Evolutionary conservation across 2,113 vertebrate species (phyloP), one percentile per base, ranked within the genome.

Genomic region (Columba livia): DNA sequence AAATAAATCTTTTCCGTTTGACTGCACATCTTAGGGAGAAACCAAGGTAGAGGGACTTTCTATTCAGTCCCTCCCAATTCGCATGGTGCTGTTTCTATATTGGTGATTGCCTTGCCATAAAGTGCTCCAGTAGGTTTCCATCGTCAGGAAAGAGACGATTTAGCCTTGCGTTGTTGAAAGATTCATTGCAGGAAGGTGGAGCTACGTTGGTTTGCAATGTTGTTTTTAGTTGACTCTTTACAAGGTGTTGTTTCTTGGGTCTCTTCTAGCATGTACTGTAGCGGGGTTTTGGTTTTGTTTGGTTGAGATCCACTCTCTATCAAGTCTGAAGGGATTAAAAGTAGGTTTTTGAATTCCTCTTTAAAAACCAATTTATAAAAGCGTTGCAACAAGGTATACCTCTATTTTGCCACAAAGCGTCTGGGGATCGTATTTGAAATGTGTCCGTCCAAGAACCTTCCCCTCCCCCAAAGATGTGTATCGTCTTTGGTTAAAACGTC

Each of bases 331-430:
- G 96, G 16, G 94, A 97, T 97, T 97, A 97, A 97, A 97, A 94
- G 88, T 89, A 97, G 96, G 94, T 97, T 98, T 97, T 98, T 97
- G 89, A 98, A 98, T 97, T 94, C 95, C 96, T 96, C 98, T 98
- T 98, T 97, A 97, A 98, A 98, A 98, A 97, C 80, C 97, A 97
- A 96, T 97, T 97, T 98, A 98, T 98, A 98, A 98, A 99, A 99
- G 98, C 99, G 99, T 99, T 99, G 98, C 99, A 99, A 99, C 99
- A 98, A 99, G 99, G 98, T 99, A 99, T 99, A 99, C 99, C 99
- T 99, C 99, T 99, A 98, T 98, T 99, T 98, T 98, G 98, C 98
- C 98, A 99, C 98, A 98, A 93, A 97, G 93, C 97, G 98, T 99
- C 98, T 98, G 98, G 99, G 99, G 98, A 99, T 98, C 98, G 97